A percentile compares a stretch with the other conserved stretches of the same genome.
Evolutionary conservation across 2,888 invertebrate genomes (phyloP).

Genomic region (Monochamus alternatus): DNA sequence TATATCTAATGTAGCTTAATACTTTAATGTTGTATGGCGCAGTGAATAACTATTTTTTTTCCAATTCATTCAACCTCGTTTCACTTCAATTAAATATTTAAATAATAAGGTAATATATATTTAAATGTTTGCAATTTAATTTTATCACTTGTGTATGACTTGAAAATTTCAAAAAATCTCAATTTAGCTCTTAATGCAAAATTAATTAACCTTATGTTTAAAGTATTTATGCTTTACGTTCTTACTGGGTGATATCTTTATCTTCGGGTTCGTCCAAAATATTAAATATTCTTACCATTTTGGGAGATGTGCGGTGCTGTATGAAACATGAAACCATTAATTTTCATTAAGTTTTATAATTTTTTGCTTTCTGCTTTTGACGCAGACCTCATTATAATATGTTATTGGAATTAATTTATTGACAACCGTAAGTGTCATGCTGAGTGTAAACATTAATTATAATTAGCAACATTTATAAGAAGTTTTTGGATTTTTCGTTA

Average conservation of each 20-base stretch:
- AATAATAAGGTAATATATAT: too few species aligned
- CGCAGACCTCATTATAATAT: neutral
- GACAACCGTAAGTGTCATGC: too few species aligned
- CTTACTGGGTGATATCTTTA: neutral
- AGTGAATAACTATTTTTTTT: neutral
- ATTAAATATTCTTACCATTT: too few species aligned
- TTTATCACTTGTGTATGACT: too few species aligned
- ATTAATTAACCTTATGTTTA: neutral
- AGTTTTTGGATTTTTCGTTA: too few species aligned
- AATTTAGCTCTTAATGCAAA: neutral
- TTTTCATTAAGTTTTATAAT: conserved; percentile 1
- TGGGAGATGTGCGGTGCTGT: too few species aligned
- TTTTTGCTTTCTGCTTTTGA: neutral
- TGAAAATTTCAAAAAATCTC: neutral
- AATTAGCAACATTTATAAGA: too few species aligned
- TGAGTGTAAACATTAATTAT: too few species aligned
- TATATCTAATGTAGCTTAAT: too few species aligned
- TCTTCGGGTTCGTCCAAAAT: neutral
- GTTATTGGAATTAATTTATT: neutral
- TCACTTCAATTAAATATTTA: neutral
- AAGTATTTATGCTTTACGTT: neutral
- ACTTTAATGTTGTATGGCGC: too few species aligned
- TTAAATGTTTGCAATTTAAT: too few species aligned
- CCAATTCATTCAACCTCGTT: neutral
- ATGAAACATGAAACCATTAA: neutral